A percentile compares a stretch with the other conserved stretches of the same genome.
Evolutionary conservation across 2,113 vertebrate species (phyloP).

Genomic region (Epinephelus lanceolatus): DNA sequence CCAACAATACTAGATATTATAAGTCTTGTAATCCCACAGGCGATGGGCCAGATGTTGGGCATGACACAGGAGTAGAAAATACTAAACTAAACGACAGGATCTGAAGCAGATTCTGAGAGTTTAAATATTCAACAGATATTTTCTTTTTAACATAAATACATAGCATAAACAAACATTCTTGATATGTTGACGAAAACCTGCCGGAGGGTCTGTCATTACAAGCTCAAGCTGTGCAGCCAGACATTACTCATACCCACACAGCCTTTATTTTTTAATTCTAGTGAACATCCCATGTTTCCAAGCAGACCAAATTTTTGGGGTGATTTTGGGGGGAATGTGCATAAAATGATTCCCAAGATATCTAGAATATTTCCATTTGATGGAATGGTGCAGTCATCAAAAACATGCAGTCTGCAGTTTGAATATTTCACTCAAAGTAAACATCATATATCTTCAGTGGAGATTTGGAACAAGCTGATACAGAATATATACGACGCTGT

Average conservation of each 20-base stretch:
- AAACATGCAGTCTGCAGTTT: background rate
- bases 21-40: background rate
- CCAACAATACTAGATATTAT: background rate
- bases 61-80: background rate
- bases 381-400: constrained; percentile 1
- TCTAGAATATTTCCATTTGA: constrained; percentile 13
- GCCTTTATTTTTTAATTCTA: background rate
- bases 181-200: background rate
- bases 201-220: background rate
- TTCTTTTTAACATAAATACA: background rate
- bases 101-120: background rate
- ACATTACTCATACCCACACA: background rate
- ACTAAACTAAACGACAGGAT: background rate
- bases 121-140: background rate
- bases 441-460: constrained; percentile 8
- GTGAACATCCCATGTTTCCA: background rate
- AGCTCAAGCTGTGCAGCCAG: background rate
- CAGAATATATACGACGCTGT: constrained; percentile 1
- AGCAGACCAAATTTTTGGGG: background rate
- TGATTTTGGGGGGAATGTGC: background rate
- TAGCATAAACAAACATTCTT: background rate
- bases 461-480: constrained; percentile 1
- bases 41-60: background rate
- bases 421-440: constrained; percentile 5
- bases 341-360: constrained; percentile 1